Conservation (phyloP, 2,113 vertebrate genomes). For the Delphinapterus leucas region DNA sequence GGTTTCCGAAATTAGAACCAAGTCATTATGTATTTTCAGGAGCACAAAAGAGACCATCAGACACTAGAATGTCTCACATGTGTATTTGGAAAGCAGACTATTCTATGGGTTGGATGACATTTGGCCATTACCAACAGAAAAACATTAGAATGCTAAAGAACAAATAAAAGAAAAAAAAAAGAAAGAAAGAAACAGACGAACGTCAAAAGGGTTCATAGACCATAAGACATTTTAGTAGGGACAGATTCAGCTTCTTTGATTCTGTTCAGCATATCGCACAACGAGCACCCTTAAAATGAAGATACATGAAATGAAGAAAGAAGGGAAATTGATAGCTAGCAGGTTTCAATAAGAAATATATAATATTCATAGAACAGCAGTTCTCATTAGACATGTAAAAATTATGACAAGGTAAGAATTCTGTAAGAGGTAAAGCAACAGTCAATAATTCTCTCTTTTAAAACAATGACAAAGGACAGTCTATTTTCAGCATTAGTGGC, state of each 20-base stretch:
- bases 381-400: constrained; percentile 8
- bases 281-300: constrained; percentile 57
- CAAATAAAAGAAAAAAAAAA: neutral
- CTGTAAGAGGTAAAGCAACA: constrained; percentile 19
- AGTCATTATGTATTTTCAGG: constrained; percentile 68
- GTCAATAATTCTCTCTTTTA: neutral
- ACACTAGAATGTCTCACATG: neutral
- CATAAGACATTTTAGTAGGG: constrained; percentile 47
- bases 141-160: constrained; percentile 59
- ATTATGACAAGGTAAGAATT: constrained; percentile 43
- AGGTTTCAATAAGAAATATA: neutral
- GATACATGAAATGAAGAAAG: constrained; percentile 42
- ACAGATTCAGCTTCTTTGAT: constrained; percentile 61
- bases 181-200: neutral
- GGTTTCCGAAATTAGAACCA: constrained; percentile 72
- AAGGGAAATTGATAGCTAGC: neutral
- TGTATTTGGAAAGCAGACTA: neutral
- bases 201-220: neutral
- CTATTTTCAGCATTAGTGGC: neutral
- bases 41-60: constrained; percentile 66
- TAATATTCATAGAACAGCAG: neutral
- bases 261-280: constrained; percentile 55
- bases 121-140: constrained; percentile 67
- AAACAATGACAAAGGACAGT: neutral
- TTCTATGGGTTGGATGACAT: neutral